Conservation (phyloP, 2,888 invertebrate species). For the Nebria brevicollis region DNA sequence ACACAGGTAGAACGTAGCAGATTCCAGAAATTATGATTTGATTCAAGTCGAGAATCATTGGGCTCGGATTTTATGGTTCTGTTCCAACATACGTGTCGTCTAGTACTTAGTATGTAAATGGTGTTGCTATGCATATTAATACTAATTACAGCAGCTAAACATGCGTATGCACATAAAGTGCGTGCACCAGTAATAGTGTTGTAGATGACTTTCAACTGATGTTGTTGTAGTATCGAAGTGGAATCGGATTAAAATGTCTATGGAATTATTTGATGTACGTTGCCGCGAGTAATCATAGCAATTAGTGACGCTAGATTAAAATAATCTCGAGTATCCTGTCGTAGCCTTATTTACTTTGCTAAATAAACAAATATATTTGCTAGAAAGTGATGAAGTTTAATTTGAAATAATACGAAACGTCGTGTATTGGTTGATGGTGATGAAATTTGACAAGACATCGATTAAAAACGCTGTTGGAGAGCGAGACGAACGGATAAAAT, state of each 20-base stretch:
- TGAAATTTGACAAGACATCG: background rate
- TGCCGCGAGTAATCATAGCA: background rate
- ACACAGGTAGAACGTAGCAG: too few species aligned
- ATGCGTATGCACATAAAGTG: conserved; percentile 3
- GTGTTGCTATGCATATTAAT: conserved; percentile 44
- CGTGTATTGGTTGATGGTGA: background rate
- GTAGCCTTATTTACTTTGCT: too few species aligned
- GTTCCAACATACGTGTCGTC: too few species aligned
- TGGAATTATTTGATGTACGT: conserved; percentile 8
- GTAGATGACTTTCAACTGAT: background rate
- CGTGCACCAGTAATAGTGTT: background rate
- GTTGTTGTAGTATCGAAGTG: background rate
- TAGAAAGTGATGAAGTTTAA: too few species aligned
- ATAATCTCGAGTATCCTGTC: background rate
- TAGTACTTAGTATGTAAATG: background rate
- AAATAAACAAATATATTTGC: too few species aligned
- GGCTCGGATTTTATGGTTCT: too few species aligned
- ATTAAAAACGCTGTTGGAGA: background rate
- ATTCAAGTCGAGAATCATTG: too few species aligned
- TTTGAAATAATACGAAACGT: too few species aligned
- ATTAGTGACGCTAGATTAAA: background rate
- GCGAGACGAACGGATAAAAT: background rate
- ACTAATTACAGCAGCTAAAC: conserved; percentile 38
- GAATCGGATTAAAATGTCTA: conserved; percentile 10
- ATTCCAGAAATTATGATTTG: too few species aligned